Base-by-base conservation (phyloP, 1,140 invertebrate species). In the Cotesia typhae region DNA sequence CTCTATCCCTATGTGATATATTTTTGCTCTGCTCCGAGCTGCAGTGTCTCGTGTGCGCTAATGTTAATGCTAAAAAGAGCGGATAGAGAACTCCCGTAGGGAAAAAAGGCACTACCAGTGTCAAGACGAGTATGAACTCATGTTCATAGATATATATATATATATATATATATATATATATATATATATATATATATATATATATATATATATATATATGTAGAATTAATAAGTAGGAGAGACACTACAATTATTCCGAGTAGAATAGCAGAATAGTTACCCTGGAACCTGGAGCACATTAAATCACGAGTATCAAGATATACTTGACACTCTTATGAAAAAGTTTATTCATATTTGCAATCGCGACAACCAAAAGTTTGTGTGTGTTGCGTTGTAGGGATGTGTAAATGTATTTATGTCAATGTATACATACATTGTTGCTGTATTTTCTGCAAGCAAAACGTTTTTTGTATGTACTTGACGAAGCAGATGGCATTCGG, bases 231-330 rank as follows among this genome's bases (percentile, higher is more conserved):
- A 28, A 28, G 51, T 57, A 57, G 17, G 6, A 57, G n/a, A 57
- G n/a, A 20, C 53, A 57, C 53, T 20, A 14, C 53, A 20, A 20
- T 17, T 57, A 57, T 14, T 17, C 4, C 4, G 12, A 57, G 17
- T 6, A n/a, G 17, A 57, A 10, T 10, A 47, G 6, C 41, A 35
- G 52, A 52, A 67, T 51, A 28, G 17, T 60, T 37, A 53, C 66
- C 76, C 77, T 70, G 71, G 75, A 71, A 75, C 28, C 28, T 28
- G 28, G 28, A 28, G 28, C 28, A 83, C 81, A 82, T 83, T 83
- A 85, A 85, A 85, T 84, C 83, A 84, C 41, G 10, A 75, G 78
- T 76, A 52, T 10, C 10, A 17, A 41, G 52, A 67, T n/a, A 47
- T 28, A 17, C 66, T 41, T 53, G 41, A 20, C 52, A 55, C 52